phyloP scores from a whole-genome alignment of 2,888 invertebrate genomes.

The Hartigia nigra region DNA sequence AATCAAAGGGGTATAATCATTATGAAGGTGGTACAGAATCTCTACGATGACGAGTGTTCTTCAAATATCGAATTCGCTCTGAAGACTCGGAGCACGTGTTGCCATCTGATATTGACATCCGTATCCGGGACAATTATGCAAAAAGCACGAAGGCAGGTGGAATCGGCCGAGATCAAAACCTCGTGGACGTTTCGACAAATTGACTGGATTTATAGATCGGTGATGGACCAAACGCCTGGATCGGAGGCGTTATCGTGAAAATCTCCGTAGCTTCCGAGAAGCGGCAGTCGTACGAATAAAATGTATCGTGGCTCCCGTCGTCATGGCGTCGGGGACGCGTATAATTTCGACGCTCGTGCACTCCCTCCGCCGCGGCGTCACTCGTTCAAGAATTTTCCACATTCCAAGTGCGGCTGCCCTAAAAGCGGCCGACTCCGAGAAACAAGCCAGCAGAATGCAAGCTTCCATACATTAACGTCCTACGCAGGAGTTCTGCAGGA shows the following conservation, averaged over 20 bases:
- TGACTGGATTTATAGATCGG: constrained; percentile 62
- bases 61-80: background rate
- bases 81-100: background rate
- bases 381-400: constrained; percentile 27
- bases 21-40: background rate
- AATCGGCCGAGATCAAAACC: constrained; percentile 62
- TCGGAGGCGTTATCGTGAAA: constrained; percentile 54
- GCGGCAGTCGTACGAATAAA: constrained; percentile 14
- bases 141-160: constrained; percentile 39
- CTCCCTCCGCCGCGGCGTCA: background rate
- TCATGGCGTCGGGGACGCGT: background rate
- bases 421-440: constrained; percentile 24
- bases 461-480: constrained; percentile 26
- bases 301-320: constrained; percentile 3
- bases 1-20: background rate
- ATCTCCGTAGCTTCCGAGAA: constrained; percentile 61
- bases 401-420: constrained; percentile 21
- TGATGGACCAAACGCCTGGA: constrained; percentile 21
- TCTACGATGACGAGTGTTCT: background rate
- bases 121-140: constrained; percentile 54
- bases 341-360: background rate
- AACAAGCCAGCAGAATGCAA: constrained; percentile 23
- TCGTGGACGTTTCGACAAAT: constrained; percentile 60
- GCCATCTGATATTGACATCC: constrained; percentile 28
- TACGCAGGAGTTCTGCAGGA: constrained; percentile 12